Evolutionary conservation across 2,888 invertebrate species (phyloP).

Genomic region (Tricholauxania praeusta): DNA sequence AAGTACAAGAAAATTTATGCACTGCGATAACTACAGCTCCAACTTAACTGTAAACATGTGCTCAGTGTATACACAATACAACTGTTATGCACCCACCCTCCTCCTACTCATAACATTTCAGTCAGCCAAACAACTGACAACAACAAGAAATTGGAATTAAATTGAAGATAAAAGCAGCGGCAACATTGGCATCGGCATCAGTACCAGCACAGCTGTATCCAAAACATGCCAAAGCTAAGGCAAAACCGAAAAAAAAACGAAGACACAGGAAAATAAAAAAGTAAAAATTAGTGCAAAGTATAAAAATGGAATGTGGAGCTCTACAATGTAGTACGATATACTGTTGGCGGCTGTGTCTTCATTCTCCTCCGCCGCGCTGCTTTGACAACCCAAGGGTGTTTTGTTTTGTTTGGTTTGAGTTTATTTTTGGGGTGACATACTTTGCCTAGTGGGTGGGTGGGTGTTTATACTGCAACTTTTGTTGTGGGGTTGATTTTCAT

Average conservation of each 20-base stretch:
- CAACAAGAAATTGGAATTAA: conserved; percentile 40
- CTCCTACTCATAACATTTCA: not conserved
- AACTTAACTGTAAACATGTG: no score
- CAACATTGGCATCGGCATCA: not conserved
- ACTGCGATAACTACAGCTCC: no score
- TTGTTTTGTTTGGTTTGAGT: no score
- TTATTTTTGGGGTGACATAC: no score
- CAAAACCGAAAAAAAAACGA: not conserved
- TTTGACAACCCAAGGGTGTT: not conserved
- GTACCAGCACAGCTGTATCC: conserved; percentile 14
- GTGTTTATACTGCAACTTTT: not conserved
- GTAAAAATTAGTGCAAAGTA: conserved; percentile 30
- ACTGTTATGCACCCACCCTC: no score
- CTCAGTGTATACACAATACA: no score
- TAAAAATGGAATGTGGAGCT: conserved; percentile 3
- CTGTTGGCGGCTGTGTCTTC: no score
- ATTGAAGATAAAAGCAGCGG: conserved; percentile 37
- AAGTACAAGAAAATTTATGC: no score
- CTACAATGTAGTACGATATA: not conserved
- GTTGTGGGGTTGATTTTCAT: not conserved
- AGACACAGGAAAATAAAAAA: conserved; percentile 11
- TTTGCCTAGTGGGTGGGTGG: not conserved
- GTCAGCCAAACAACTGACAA: conserved; percentile 29
- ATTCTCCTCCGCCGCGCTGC: not conserved
- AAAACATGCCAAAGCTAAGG: conserved; percentile 20